Conservation (phyloP, 2,888 invertebrate genomes). For the Mesorhabditis sp. region DNA sequence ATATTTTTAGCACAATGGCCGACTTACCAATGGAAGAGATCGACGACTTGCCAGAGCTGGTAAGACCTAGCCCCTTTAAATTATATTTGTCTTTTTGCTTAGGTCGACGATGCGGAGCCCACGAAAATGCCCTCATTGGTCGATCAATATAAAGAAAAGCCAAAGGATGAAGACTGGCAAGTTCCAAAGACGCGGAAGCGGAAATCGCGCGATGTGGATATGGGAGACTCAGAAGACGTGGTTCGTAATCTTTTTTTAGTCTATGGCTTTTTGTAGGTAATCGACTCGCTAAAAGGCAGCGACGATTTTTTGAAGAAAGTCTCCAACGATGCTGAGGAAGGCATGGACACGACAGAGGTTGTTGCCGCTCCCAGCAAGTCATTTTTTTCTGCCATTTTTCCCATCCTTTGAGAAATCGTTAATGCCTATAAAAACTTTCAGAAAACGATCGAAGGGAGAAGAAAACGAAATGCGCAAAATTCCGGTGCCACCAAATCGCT, state of each 20-base stretch:
- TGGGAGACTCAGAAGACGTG: conserved; percentile 27
- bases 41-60: conserved; percentile 31
- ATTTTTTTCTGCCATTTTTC: too few species aligned
- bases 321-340: conserved; percentile 13
- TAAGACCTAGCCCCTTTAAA: conserved; percentile 21
- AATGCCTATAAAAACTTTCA: not conserved
- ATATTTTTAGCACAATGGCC: conserved; percentile 17
- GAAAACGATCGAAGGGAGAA: conserved; percentile 34
- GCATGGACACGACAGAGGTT: conserved; percentile 14
- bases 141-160: conserved; percentile 22
- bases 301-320: conserved; percentile 11
- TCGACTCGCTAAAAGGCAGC: not conserved
- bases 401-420: too few species aligned
- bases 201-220: conserved; percentile 32
- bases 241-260: not conserved
- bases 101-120: conserved; percentile 32
- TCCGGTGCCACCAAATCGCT: conserved; percentile 67
- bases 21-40: conserved; percentile 44
- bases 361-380: conserved; percentile 9
- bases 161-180: conserved; percentile 16
- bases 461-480: conserved; percentile 41
- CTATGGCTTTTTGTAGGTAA: not conserved
- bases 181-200: conserved; percentile 27
- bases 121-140: conserved; percentile 28
- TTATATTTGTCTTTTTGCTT: not conserved